These are phyloP conservation scores for Ophion ventricosus DNA, from an alignment of 2,888 invertebrate species.

Conservation along the genomic window DNA sequence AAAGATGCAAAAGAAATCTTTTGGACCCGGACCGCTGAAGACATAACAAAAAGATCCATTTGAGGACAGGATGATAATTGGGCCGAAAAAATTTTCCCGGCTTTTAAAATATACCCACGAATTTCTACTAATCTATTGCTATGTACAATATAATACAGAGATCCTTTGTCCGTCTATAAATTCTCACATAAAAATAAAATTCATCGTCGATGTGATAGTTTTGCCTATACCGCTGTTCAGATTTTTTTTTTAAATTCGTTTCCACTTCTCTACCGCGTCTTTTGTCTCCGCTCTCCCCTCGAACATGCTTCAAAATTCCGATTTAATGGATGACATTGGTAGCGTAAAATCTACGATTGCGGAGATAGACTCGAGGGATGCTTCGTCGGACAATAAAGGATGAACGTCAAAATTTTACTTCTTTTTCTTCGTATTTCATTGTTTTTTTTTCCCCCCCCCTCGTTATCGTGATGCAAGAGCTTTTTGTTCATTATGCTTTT, in stretches of 20 bases:
- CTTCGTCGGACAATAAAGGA: conserved; percentile 39
- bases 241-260: conserved; percentile 31
- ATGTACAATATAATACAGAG: conserved; percentile 82
- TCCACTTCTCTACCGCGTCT: background rate
- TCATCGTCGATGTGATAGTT: conserved; percentile 64
- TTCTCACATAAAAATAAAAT: conserved; percentile 76
- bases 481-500: conserved; percentile 9
- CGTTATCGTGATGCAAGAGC: background rate
- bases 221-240: conserved; percentile 20
- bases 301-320: conserved; percentile 20
- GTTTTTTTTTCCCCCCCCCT: background rate
- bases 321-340: conserved; percentile 24
- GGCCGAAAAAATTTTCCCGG: conserved; percentile 10
- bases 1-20: background rate
- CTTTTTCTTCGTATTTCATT: background rate
- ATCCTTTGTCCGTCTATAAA: conserved; percentile 74
- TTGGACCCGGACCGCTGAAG: too few relatives aligned
- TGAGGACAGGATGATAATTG: background rate
- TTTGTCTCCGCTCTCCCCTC: conserved; percentile 4
- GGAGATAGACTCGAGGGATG: conserved; percentile 27
- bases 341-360: conserved; percentile 42
- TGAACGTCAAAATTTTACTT: conserved; percentile 34
- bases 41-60: too few relatives aligned
- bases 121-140: conserved; percentile 76
- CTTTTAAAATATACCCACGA: conserved; percentile 61